Conservation (phyloP, 2,888 invertebrate species). For the Harmothoe impar region DNA sequence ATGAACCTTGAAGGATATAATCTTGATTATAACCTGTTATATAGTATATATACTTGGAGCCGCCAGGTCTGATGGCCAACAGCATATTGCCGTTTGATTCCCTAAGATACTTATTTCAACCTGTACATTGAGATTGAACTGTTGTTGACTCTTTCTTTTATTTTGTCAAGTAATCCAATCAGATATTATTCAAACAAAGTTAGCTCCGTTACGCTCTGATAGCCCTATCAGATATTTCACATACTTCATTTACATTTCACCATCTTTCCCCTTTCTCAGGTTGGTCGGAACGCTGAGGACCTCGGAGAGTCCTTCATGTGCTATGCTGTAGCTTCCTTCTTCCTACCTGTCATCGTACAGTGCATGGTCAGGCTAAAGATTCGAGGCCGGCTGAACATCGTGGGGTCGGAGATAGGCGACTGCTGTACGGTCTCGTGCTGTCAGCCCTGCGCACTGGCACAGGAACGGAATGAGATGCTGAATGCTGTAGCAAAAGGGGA, state of each 20-base stretch:
- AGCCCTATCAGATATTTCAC: too few species aligned
- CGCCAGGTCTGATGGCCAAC: too few species aligned
- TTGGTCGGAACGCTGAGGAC: neutral
- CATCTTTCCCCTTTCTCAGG: neutral
- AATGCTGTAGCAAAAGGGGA: neutral
- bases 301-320: neutral
- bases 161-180: too few species aligned
- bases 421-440: neutral
- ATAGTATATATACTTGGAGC: too few species aligned
- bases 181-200: too few species aligned
- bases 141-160: too few species aligned
- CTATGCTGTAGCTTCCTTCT: neutral
- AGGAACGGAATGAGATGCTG: neutral
- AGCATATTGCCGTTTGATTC: too few species aligned
- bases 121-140: too few species aligned
- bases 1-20: too few species aligned
- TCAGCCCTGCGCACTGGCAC: slow-evolving; percentile 4
- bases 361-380: neutral
- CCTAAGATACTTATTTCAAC: too few species aligned
- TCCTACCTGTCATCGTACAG: neutral
- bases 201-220: too few species aligned
- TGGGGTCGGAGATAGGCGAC: neutral
- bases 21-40: too few species aligned
- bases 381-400: neutral
- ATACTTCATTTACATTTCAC: neutral